Conservation (phyloP, 2,888 invertebrate species). For the Calameuta filiformis region DNA sequence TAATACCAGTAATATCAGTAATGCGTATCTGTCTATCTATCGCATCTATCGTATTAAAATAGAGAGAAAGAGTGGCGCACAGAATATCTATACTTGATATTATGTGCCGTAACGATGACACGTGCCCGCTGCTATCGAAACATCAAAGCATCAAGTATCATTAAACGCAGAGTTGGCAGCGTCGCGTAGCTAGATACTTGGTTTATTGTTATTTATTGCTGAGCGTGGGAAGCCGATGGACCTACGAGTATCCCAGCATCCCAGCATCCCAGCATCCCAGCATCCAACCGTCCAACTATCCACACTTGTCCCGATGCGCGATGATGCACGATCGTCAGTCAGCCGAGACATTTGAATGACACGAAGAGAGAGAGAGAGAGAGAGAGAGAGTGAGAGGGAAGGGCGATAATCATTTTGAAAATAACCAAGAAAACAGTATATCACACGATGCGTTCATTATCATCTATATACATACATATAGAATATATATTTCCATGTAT, state of each 20-base stretch:
- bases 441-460: neutral
- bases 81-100: too few species aligned
- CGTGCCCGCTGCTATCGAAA: slow-evolving; percentile 12
- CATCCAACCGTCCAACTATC: too few species aligned
- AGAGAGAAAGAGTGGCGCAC: neutral
- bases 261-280: too few species aligned
- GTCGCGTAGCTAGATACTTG: slow-evolving; percentile 16
- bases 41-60: slow-evolving; percentile 24
- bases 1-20: slow-evolving; percentile 20
- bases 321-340: too few species aligned
- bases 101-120: slow-evolving; percentile 19
- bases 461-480: slow-evolving; percentile 1
- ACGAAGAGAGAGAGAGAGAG: too few species aligned
- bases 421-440: neutral
- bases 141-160: neutral
- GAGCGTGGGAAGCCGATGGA: neutral
- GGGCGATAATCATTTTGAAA: too few species aligned
- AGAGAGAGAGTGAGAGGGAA: too few species aligned
- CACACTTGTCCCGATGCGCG: too few species aligned
- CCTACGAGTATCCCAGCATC: neutral
- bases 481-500: neutral
- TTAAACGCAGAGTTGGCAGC: slow-evolving; percentile 11
- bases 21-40: slow-evolving; percentile 30
- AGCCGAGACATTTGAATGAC: too few species aligned
- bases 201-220: neutral